Evolutionary conservation across 2,797 vertebrate species (phyloP), one percentile per base, ranked within the genome.

Genomic region (Microctenopoma steveboyesi): DNA sequence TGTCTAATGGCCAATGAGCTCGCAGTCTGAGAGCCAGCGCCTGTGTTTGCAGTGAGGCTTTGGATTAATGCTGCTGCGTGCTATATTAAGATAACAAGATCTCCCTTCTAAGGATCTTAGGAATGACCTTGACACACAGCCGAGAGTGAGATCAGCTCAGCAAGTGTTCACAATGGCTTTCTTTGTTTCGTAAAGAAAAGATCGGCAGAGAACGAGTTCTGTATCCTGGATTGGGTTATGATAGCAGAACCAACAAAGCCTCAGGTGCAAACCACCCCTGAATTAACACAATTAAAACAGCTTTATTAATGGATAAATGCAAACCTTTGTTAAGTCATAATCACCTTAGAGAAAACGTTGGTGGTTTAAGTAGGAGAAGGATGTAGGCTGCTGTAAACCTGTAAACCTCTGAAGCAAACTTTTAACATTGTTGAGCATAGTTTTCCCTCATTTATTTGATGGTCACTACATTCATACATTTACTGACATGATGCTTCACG

Each of bases 71-170:
- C 72, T 40, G 65, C 7, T 58, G 64, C 46, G 78, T 33, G 74
- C 83, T 74, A 79, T 72, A 79, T 82, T 82, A 69, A 87, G 83
- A 80, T 90, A 88, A 92, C 76, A 64, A 85, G 92, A 87, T 92
- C 81, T 82, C 28, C 72, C 59, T 69, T 80, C 67, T 68, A 33
- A 75, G 75, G 77, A 76, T 69, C 37, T 69, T 30, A 49, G 62
- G 39, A 64, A 69, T 42, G 53, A 89, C 86, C 85, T 87, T 87
- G 74, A 86, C 70, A 55, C 63, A 58, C 27, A 74, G 64, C 60
- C 16, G 57, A 64, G 72, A 68, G 3, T 3, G 47, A 61, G 51
- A 42, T 2, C 16, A 37, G 60, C 47, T 64, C 58, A 15, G 50
- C 54, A 40, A 16, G 37, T 45, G 66, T 69, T 47, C 3, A 79